These are phyloP conservation scores for Herpailurus yagouaroundi DNA, from an alignment of 2,113 vertebrate genomes.

Conservation along the genomic window DNA sequence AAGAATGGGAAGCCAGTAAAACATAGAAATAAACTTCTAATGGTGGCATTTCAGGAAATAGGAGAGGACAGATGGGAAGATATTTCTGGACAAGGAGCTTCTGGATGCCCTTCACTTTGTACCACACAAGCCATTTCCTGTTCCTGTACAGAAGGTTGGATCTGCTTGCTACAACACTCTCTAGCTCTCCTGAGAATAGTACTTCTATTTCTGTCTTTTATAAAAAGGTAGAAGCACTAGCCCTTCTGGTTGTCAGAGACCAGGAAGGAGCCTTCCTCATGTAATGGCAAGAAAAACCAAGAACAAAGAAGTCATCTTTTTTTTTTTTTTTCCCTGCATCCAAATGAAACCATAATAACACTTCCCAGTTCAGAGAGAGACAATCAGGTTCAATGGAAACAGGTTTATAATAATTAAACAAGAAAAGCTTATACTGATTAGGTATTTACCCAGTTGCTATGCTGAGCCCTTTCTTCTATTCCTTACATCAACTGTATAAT, in stretches of 20 bases:
- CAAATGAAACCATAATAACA: not conserved
- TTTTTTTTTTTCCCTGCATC: not conserved
- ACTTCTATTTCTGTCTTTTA: slow-evolving; percentile 73
- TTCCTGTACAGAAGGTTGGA: slow-evolving; percentile 71
- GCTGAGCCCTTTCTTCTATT: not conserved
- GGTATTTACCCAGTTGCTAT: not conserved
- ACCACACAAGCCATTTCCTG: slow-evolving; percentile 68
- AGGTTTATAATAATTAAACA: slow-evolving; percentile 31
- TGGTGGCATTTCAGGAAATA: slow-evolving; percentile 75
- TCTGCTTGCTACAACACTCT: slow-evolving; percentile 67
- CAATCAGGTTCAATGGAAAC: not conserved
- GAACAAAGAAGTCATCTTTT: not conserved
- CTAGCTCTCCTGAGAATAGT: slow-evolving; percentile 68
- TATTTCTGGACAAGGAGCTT: slow-evolving; percentile 76
- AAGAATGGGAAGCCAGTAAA: slow-evolving; percentile 44
- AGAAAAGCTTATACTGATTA: not conserved
- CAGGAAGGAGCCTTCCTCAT: slow-evolving; percentile 41
- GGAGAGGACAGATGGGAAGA: slow-evolving; percentile 73
- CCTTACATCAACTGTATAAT: not conserved
- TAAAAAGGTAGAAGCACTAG: slow-evolving; percentile 62
- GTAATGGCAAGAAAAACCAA: slow-evolving; percentile 11
- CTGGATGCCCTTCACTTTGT: slow-evolving; percentile 75
- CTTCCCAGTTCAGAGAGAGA: not conserved
- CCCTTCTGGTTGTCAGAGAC: slow-evolving; percentile 50
- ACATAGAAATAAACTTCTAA: slow-evolving; percentile 63